Evolutionary conservation across 2,797 vertebrate genomes (phyloP).

Genomic region (Neosilurus hyrtlii): DNA sequence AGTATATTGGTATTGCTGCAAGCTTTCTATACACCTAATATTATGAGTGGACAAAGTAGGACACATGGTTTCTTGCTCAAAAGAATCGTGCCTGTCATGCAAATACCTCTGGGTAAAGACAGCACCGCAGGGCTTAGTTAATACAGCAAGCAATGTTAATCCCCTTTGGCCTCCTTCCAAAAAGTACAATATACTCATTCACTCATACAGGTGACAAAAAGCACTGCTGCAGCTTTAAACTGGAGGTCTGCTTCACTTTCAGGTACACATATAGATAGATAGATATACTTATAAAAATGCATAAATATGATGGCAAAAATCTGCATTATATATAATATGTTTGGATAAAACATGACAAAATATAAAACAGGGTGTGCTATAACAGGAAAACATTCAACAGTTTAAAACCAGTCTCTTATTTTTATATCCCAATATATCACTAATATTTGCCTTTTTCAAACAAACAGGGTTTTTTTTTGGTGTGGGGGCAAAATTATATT

Average conservation of each 20-base stretch:
- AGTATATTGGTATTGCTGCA: neutral
- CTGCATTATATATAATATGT: neutral
- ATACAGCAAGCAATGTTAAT: constrained; percentile 29
- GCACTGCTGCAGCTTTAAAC: constrained; percentile 3
- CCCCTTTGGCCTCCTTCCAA: constrained; percentile 32
- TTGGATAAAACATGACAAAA: neutral
- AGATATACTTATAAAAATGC: neutral
- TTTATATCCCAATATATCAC: neutral
- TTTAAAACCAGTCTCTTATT: neutral
- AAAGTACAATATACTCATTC: constrained; percentile 23
- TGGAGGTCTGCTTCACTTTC: neutral
- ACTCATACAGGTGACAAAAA: constrained; percentile 2
- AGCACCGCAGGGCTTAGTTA: constrained; percentile 17
- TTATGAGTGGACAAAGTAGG: constrained; percentile 14
- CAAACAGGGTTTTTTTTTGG: neutral
- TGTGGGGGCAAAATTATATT: neutral
- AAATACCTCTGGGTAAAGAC: constrained; percentile 23
- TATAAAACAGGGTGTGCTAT: neutral
- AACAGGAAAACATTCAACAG: neutral
- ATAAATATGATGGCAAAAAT: neutral
- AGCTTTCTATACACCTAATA: neutral
- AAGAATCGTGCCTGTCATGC: neutral
- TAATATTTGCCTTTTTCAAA: neutral
- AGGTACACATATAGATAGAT: neutral
- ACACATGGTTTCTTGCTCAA: neutral